Evolutionary conservation across 2,888 invertebrate species (phyloP).

Genomic region (Tetragonisca angustula): DNA sequence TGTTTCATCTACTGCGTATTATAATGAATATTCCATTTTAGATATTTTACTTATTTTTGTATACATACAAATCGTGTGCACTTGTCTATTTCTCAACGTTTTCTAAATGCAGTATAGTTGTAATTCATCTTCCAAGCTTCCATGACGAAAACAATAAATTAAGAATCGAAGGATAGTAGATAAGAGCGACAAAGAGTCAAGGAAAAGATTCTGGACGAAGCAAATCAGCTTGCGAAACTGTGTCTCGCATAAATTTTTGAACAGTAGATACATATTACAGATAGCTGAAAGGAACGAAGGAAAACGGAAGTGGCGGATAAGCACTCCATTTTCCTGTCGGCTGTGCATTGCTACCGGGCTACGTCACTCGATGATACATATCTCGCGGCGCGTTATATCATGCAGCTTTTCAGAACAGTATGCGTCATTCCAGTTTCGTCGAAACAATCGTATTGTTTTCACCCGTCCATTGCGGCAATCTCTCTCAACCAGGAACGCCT

Average conservation of each 20-base stretch:
- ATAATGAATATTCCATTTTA: too few species aligned
- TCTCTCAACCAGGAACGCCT: not conserved
- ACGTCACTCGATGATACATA: slow-evolving; percentile 15
- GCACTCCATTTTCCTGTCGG: slow-evolving; percentile 8
- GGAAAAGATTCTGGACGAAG: too few species aligned
- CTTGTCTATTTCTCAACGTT: too few species aligned
- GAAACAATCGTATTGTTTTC: slow-evolving; percentile 23
- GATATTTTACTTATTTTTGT: too few species aligned
- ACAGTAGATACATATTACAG: not conserved
- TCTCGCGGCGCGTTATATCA: slow-evolving; percentile 21
- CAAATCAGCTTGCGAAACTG: too few species aligned
- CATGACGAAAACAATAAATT: too few species aligned
- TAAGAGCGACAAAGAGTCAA: too few species aligned
- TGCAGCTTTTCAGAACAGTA: slow-evolving; percentile 20
- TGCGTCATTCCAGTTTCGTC: slow-evolving; percentile 15
- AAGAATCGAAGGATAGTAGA: too few species aligned
- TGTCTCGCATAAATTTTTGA: not conserved
- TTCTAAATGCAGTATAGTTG: too few species aligned
- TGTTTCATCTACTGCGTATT: too few species aligned
- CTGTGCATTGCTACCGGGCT: slow-evolving; percentile 1
- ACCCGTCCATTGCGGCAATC: not conserved
- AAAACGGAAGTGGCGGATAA: not conserved
- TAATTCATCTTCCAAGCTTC: too few species aligned
- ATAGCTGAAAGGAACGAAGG: not conserved
- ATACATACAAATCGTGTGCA: too few species aligned